Conservation (phyloP, 2,888 invertebrate species). For the Heliconius charithonia region DNA sequence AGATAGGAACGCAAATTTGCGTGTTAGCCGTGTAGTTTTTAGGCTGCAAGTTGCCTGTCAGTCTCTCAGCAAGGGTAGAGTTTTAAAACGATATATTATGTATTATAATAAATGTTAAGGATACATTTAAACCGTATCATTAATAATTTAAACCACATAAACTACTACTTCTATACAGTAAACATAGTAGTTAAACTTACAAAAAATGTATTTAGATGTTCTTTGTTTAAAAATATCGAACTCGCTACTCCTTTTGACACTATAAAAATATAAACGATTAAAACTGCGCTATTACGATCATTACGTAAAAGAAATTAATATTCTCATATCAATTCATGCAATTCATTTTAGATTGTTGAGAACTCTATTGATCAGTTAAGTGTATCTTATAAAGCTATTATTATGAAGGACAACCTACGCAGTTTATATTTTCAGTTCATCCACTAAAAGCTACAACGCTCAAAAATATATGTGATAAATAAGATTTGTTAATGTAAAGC, state of each 20-base stretch:
- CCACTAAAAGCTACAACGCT: background rate
- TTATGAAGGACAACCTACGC: constrained; percentile 1
- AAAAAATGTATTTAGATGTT: no score
- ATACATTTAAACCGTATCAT: no score
- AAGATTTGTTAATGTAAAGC: no score
- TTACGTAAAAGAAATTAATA: background rate
- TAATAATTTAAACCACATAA: no score
- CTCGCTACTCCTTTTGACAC: background rate
- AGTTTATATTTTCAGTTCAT: background rate
- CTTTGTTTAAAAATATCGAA: background rate
- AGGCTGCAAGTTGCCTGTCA: no score
- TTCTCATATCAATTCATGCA: background rate
- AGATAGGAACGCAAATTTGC: no score
- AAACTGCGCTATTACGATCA: background rate
- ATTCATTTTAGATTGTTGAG: background rate
- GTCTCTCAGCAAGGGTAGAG: no score
- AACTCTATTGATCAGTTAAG: background rate
- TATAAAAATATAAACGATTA: background rate
- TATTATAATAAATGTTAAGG: no score
- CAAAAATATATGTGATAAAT: background rate
- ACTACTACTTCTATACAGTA: no score
- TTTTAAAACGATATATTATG: no score
- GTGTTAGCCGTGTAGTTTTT: no score
- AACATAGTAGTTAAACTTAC: no score
- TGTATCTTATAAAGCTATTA: background rate